phyloP scores from a whole-genome alignment of 2,113 vertebrate genomes.

The Orycteropus afer region DNA sequence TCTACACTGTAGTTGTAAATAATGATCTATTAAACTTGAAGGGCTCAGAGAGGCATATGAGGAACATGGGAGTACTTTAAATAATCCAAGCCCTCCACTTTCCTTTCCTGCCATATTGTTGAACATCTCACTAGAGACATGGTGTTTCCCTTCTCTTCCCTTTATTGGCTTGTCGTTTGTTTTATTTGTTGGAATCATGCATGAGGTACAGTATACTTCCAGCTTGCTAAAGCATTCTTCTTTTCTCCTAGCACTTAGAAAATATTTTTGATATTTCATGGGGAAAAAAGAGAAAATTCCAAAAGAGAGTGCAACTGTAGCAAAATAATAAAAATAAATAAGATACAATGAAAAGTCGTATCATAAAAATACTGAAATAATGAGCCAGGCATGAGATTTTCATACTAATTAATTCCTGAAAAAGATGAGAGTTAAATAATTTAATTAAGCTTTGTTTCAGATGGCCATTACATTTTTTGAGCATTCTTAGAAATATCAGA shows the following conservation, averaged over 20 bases:
- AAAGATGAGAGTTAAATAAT: neutral
- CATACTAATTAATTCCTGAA: neutral
- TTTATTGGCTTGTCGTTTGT: neutral
- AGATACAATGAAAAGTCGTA: neutral
- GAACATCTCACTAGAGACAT: neutral
- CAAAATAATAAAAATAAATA: conserved; percentile 35
- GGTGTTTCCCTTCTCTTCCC: neutral
- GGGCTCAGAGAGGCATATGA: neutral
- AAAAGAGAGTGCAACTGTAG: conserved; percentile 17
- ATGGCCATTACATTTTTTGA: neutral
- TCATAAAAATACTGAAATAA: neutral
- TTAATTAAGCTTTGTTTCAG: neutral
- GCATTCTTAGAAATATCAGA: neutral
- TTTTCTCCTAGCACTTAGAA: neutral
- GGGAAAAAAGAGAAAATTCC: neutral
- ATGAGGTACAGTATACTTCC: neutral
- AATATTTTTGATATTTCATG: conserved; percentile 19
- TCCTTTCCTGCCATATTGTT: neutral
- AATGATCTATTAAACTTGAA: neutral
- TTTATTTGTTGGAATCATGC: neutral
- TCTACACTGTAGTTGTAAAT: neutral
- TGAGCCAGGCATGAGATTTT: neutral
- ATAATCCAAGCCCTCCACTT: neutral
- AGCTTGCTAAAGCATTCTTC: neutral
- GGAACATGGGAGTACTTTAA: neutral